Percentiles rank a stretch among this genome's conserved stretches.
Conservation (phyloP, 2,113 vertebrate genomes). For the Gopherus evgoodei region DNA sequence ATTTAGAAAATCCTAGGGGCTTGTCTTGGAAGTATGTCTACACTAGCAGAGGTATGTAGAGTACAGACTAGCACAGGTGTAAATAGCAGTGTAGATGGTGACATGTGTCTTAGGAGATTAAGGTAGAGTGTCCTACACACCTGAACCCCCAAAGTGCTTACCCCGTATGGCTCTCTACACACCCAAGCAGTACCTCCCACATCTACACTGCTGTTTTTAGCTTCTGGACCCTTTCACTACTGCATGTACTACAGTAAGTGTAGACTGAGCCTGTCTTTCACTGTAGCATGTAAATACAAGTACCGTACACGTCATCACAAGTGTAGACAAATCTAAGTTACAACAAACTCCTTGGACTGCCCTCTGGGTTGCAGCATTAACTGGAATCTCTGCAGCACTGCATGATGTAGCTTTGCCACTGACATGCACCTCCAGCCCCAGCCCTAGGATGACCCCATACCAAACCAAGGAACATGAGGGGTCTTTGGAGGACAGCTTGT, state of each 20-base stretch:
- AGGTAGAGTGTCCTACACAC: no score
- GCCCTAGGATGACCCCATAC: background rate
- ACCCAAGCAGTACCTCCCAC: background rate
- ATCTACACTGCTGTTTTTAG: background rate
- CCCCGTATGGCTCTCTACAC: background rate
- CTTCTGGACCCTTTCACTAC: background rate
- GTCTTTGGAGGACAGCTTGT: background rate
- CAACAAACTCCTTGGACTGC: background rate
- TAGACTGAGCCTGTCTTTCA: background rate
- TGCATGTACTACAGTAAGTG: background rate
- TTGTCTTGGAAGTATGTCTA: background rate
- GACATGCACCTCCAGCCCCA: accelerated
- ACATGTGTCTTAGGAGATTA: no score
- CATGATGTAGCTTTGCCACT: background rate
- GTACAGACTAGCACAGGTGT: background rate
- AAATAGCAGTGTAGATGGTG: background rate
- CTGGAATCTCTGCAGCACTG: accelerated
- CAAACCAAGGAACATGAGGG: background rate
- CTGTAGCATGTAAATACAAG: background rate
- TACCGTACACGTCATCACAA: background rate
- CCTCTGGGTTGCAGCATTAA: accelerated
- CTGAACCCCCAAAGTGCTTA: no score
- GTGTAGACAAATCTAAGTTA: background rate
- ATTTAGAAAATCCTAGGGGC: conserved; percentile 10
- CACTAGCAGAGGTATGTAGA: background rate